Conservation (phyloP, 2,113 vertebrate genomes). For the Etia nguti region DNA sequence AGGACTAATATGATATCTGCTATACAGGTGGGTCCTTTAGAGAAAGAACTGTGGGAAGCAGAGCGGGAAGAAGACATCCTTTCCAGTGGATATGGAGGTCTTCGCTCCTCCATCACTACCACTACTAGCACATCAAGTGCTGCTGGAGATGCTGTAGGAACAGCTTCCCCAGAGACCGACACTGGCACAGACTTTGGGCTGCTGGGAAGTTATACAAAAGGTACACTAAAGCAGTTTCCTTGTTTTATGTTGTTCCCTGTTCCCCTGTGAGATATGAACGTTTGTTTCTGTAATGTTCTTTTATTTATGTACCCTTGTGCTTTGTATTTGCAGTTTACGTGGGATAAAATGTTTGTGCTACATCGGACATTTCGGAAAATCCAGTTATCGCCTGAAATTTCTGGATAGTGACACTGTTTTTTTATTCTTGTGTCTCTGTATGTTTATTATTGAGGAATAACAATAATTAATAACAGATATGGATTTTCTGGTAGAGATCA, state of each 20-base stretch:
- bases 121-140: neutral
- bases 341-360: neutral
- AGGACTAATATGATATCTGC: neutral
- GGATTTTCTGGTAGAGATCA: neutral
- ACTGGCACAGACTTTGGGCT: conserved; percentile 59
- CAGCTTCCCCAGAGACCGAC: conserved; percentile 37
- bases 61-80: conserved; percentile 32
- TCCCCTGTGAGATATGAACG: neutral
- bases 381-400: neutral
- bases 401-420: neutral
- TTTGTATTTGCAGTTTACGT: neutral
- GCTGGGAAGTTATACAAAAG: conserved; percentile 23
- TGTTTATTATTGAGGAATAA: neutral
- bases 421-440: neutral
- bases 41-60: conserved; percentile 29
- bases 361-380: neutral
- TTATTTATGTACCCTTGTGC: neutral
- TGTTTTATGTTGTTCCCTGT: neutral
- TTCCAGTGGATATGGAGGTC: conserved; percentile 33
- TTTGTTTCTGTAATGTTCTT: neutral
- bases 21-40: neutral
- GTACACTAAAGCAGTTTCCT: neutral
- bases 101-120: neutral
- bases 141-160: neutral
- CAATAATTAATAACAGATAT: neutral